Base-by-base conservation (phyloP, 2,797 vertebrate species). In the Notamacropus eugenii region DNA sequence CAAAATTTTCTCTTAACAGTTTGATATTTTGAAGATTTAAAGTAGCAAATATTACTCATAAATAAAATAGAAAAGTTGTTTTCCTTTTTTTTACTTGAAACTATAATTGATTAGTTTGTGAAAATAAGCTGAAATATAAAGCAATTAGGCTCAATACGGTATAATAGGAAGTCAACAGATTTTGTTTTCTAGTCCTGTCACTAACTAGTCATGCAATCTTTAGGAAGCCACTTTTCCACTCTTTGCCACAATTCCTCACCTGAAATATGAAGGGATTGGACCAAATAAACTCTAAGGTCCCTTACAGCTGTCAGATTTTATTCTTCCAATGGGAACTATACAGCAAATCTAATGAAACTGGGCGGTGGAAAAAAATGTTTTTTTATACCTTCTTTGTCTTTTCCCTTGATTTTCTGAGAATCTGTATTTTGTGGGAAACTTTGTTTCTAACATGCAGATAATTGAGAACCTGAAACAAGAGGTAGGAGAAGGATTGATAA, bases 381-480 rank as follows among this genome's bases (percentile, higher is more conserved):
- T 92, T 12, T 56, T 6, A 82, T 94, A 12, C 50, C 94, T 93
- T 5, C 55, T 93, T 54, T 87, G 95, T 55, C 3, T 52, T 0
- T 16, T 1, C 90, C 90, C 54, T 91, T 28, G 50, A 10, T 92
- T 93, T 55, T 95, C 55, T 90, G 54, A 59, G 58, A 90, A 93
- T 58, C 9, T 54, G 29, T 46, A 82, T 82, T 55, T 10, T 93
- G 22, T 13, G 54, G 50, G 92, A 16, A 97, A 95, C 82, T 92
- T 34, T 91, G 54, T 92, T 62, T 95, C 93, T 96, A 27, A 52
- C 92, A n/a, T 92, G 92, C n/a, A 40, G 54, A 96, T 91, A 58
- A 93, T 54, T 13, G 94, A 34, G 90, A 92, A 93, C n/a, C 67
- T 24, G 31, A 74, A 31, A 22, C 54, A 90, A 31, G 58, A 90